Evolutionary conservation across 2,888 invertebrate species (phyloP).

Genomic region (Exephanes ischioxanthus): DNA sequence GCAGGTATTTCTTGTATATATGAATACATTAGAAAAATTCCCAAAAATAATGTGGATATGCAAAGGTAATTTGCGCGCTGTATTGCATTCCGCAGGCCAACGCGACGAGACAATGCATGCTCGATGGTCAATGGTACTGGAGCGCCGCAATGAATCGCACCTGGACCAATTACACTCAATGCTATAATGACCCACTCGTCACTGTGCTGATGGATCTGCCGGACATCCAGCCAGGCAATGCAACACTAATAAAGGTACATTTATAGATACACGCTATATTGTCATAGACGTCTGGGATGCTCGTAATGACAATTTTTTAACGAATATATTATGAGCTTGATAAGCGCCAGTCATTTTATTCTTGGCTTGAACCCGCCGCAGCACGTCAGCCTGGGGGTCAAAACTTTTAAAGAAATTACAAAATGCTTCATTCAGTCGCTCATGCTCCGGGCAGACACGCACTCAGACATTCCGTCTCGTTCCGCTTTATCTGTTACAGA

Average conservation of each 20-base stretch:
- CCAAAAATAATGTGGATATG: neutral
- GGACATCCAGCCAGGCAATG: slow-evolving; percentile 78
- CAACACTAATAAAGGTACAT: slow-evolving; percentile 72
- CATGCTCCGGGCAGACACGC: no score
- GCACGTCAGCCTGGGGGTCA: no score
- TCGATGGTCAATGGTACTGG: slow-evolving; percentile 86
- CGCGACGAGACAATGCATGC: slow-evolving; percentile 85
- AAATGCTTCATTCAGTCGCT: no score
- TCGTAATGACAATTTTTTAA: neutral
- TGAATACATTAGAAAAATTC: neutral
- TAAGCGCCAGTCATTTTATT: no score
- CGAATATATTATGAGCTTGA: neutral
- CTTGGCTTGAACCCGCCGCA: no score
- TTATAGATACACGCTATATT: neutral
- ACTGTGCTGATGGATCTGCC: slow-evolving; percentile 82
- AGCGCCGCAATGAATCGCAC: slow-evolving; percentile 81
- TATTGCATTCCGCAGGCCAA: slow-evolving; percentile 78
- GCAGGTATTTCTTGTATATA: slow-evolving; percentile 70
- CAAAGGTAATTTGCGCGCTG: neutral
- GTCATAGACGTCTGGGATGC: neutral
- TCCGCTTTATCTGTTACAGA: slow-evolving; percentile 80
- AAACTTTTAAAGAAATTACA: no score
- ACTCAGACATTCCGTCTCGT: no score
- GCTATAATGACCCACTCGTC: slow-evolving; percentile 83
- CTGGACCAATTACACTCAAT: slow-evolving; percentile 87